phyloP scores from a whole-genome alignment of 2,797 vertebrate species.

The Poeciliopsis turneri region DNA sequence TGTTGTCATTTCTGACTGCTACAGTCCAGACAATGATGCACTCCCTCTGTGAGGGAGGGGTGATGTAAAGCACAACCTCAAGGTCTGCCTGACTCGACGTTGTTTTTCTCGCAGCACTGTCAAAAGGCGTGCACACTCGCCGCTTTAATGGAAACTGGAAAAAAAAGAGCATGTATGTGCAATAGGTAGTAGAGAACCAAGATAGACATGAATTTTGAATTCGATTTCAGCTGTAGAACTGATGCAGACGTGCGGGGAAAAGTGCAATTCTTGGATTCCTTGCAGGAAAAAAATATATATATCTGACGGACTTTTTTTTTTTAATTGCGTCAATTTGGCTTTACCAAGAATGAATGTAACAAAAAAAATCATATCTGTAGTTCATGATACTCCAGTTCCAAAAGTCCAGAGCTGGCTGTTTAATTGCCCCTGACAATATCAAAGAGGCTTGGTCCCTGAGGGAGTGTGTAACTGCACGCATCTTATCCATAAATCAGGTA shows the following conservation, averaged over 20 bases:
- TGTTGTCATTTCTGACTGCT: constrained; percentile 77
- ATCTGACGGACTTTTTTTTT: constrained; percentile 3
- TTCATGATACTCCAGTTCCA: constrained; percentile 65
- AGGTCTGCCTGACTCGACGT: constrained; percentile 59
- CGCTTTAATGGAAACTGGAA: constrained; percentile 29
- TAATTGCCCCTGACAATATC: constrained; percentile 76
- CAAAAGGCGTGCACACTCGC: constrained; percentile 38
- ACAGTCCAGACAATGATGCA: constrained; percentile 71
- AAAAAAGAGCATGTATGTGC: background rate
- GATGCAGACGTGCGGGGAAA: constrained; percentile 34
- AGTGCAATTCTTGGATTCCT: constrained; percentile 30
- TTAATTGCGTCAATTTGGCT: constrained; percentile 1
- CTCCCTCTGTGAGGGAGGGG: constrained; percentile 49
- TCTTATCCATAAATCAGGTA: constrained; percentile 73
- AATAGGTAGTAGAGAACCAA: constrained; percentile 21
- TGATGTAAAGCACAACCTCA: constrained; percentile 64
- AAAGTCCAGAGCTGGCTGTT: constrained; percentile 54
- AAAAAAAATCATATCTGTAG: constrained; percentile 22
- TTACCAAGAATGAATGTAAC: constrained; percentile 4
- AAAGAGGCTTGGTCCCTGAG: constrained; percentile 61
- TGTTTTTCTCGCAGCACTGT: constrained; percentile 57
- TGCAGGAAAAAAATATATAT: background rate
- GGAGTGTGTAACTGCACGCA: constrained; percentile 65
- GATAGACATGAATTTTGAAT: constrained; percentile 14
- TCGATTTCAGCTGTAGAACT: constrained; percentile 35